phyloP scores from a whole-genome alignment of 2,888 invertebrate genomes.

The Cabera pusaria region DNA sequence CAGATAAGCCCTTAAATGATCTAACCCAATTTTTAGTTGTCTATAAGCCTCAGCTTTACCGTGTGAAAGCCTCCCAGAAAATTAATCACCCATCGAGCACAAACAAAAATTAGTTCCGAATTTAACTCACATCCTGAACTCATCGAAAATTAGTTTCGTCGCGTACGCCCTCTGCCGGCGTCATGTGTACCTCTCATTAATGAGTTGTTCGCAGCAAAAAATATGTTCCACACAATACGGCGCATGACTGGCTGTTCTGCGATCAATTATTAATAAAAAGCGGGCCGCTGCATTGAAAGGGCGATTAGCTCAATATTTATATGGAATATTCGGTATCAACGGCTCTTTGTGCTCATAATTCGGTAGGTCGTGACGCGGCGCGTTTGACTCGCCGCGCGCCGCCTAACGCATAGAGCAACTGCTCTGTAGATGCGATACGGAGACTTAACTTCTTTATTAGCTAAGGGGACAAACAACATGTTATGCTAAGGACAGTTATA shows the following conservation, averaged over 20 bases:
- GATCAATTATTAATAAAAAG: conserved; percentile 84
- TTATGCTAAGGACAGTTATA: no score
- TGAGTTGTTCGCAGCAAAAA: conserved; percentile 76
- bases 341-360: conserved; percentile 81
- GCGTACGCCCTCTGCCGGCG: conserved; percentile 52
- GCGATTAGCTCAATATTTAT: conserved; percentile 84
- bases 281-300: conserved; percentile 83
- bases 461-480: no score
- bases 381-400: conserved; percentile 65
- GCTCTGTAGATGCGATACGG: conserved; percentile 49
- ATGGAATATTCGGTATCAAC: conserved; percentile 84
- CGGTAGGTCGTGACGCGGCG: conserved; percentile 80
- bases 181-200: conserved; percentile 71
- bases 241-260: conserved; percentile 79
- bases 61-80: no score
- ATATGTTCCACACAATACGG: conserved; percentile 76
- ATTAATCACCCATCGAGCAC: conserved; percentile 34
- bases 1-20: no score
- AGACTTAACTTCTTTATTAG: no score
- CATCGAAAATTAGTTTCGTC: conserved; percentile 66
- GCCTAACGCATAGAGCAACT: conserved; percentile 74
- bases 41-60: no score
- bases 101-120: conserved; percentile 72
- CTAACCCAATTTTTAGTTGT: no score
- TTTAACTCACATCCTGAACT: conserved; percentile 56